Evolutionary conservation across 2,888 invertebrate species (phyloP).

Genomic region (Pseudococcus longispinus): DNA sequence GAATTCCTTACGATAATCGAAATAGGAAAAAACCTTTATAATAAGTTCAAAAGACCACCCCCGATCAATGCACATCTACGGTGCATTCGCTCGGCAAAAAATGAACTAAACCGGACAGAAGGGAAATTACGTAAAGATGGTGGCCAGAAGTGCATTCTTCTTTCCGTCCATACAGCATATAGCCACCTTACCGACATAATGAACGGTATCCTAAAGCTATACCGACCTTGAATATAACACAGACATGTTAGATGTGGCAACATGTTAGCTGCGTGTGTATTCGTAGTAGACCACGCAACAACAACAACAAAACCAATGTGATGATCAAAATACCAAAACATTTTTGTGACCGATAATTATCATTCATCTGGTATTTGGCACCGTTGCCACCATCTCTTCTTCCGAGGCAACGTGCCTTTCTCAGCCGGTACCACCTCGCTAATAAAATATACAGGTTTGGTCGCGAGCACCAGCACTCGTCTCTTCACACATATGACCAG

Average conservation of each 20-base stretch:
- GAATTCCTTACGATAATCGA: not conserved
- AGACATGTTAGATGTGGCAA: constrained; percentile 46
- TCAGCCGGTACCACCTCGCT: not conserved
- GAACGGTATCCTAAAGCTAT: constrained; percentile 47
- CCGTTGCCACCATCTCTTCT: not conserved
- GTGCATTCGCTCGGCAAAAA: not conserved
- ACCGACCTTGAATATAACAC: constrained; percentile 50
- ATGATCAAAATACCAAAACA: constrained; percentile 21
- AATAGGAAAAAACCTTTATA: not conserved
- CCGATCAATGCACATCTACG: not conserved
- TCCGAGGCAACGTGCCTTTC: not conserved
- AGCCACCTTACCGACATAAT: constrained; percentile 33
- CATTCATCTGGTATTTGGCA: constrained; percentile 35
- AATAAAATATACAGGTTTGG: constrained; percentile 4
- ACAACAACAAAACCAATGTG: not conserved
- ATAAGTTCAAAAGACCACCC: not conserved
- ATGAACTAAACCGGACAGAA: not conserved
- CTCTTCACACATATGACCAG: not conserved
- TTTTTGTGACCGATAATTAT: constrained; percentile 35
- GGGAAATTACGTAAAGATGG: not conserved
- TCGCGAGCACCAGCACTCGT: not conserved
- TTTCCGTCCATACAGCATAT: not conserved
- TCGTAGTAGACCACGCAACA: not conserved
- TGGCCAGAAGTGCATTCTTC: constrained; percentile 3
- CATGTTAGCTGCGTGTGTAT: not conserved